These are phyloP conservation scores for Parochlus steinenii DNA, from an alignment of 2,888 invertebrate genomes.

Conservation along the genomic window DNA sequence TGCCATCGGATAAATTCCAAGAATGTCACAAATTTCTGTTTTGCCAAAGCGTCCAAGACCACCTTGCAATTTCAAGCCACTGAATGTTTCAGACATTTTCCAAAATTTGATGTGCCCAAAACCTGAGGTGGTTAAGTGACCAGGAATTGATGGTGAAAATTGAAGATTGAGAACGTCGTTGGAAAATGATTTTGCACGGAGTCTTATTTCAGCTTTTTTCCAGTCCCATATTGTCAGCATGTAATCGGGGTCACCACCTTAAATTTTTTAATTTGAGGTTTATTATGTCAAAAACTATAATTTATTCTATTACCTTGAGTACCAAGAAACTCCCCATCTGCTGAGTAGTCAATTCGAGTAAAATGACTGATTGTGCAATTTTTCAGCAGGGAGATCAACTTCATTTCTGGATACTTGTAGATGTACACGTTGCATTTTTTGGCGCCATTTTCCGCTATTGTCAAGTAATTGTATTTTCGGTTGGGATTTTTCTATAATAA, in stretches of 20 bases:
- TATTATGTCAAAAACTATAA: no score
- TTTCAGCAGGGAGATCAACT: slow-evolving; percentile 52
- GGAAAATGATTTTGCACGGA: slow-evolving; percentile 67
- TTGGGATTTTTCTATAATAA: slow-evolving; percentile 42
- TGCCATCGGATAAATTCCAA: slow-evolving; percentile 68
- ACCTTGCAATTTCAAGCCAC: slow-evolving; percentile 77
- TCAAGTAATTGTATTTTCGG: slow-evolving; percentile 44
- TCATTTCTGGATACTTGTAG: slow-evolving; percentile 69
- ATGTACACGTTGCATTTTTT: slow-evolving; percentile 55
- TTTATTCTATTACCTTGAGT: no score
- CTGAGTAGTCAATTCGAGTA: slow-evolving; percentile 59
- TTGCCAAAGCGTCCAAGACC: slow-evolving; percentile 81
- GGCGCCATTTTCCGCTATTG: slow-evolving; percentile 66
- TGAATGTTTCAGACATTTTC: slow-evolving; percentile 85
- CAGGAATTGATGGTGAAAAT: slow-evolving; percentile 67
- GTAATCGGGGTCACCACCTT: slow-evolving; percentile 76
- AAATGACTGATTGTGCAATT: slow-evolving; percentile 61
- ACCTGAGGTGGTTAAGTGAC: slow-evolving; percentile 63
- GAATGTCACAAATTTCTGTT: slow-evolving; percentile 79
- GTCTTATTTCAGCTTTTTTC: slow-evolving; percentile 53
- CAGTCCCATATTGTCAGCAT: slow-evolving; percentile 82
- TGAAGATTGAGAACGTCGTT: slow-evolving; percentile 63
- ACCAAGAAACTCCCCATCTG: slow-evolving; percentile 61
- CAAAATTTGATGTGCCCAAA: slow-evolving; percentile 39
- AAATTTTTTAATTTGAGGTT: no score